phyloP scores from a whole-genome alignment of 1,140 invertebrate genomes.

The Galleria mellonella region DNA sequence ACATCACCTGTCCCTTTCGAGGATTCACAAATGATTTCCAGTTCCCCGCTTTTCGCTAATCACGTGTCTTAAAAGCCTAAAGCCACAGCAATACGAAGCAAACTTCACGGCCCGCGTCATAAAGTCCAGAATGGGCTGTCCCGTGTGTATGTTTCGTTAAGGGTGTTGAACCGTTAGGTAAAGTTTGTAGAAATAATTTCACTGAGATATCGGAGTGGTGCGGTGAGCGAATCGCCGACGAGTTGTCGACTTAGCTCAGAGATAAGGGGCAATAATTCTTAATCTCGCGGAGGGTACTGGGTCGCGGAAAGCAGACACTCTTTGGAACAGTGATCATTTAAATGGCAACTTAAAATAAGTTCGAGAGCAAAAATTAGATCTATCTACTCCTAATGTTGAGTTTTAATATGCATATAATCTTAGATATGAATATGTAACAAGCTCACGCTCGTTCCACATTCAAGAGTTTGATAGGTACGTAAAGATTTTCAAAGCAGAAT shows the following conservation, averaged over 20 bases:
- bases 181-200: slow-evolving; percentile 66
- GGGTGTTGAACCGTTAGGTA: slow-evolving; percentile 50
- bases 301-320: slow-evolving; percentile 19
- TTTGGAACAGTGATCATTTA: slow-evolving; percentile 23
- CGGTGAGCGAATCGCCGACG: slow-evolving; percentile 41
- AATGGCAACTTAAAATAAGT: slow-evolving; percentile 11
- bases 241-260: slow-evolving; percentile 48
- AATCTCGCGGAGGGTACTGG: slow-evolving; percentile 36
- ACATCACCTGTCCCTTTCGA: slow-evolving; percentile 57
- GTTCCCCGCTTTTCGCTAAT: slow-evolving; percentile 63
- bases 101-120: slow-evolving; percentile 12
- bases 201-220: slow-evolving; percentile 45
- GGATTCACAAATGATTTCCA: slow-evolving; percentile 65
- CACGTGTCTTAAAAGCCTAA: slow-evolving; percentile 40
- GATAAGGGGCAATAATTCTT: slow-evolving; percentile 61
- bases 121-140: slow-evolving; percentile 28
- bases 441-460: too few relatives aligned
- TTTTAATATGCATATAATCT: too few relatives aligned
- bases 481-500: too few relatives aligned
- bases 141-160: slow-evolving; percentile 16
- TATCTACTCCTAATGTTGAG: too few relatives aligned
- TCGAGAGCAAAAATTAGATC: not conserved
- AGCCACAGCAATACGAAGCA: slow-evolving; percentile 10
- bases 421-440: too few relatives aligned
- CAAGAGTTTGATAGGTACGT: too few relatives aligned